Evolutionary conservation across 2,113 vertebrate species (phyloP), one percentile per base, ranked within the genome.

Genomic region (Copsychus sechellarum): DNA sequence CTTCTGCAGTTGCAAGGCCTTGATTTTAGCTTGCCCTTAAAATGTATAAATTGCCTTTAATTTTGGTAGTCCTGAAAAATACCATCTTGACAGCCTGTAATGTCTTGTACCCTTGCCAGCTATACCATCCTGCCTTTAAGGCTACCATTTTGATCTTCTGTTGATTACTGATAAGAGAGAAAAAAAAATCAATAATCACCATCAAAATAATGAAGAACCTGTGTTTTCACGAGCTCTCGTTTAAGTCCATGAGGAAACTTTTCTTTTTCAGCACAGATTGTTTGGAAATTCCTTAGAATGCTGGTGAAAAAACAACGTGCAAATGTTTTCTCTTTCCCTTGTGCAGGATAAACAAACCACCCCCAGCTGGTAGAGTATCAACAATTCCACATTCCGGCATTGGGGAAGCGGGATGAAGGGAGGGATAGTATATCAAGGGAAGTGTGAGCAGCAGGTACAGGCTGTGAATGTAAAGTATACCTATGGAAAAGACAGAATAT

Each of bases 1-100:
- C 72, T 86, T 86, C 79, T 81, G 56, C 54, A 92, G 56, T 93
- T 86, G 47, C 40, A 86, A 96, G 79, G 82, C 31, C 94, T 84
- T 88, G 34, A 77, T 90, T 96, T 90, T 71, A 88, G 56, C 22
- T 64, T 93, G 71, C 21, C 48, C 53, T 88, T 81, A 70, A 25
- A 71, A 33, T 17, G n/a, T 38, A 78, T 71, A 90, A 90, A 82
- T 48, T 83, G 43, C 31, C 86, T 90, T 90, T 94, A 67, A 86
- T 97, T 85, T 73, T 93, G 76, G 73, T 67, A 90, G 76, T 66
- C 54, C 43, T 66, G 76, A 91, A 94, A 47, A 82, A 86, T 77
- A 83, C 66, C 60, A 74, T 71, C n/a, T 67, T 67, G 34, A 83
- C 64, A 90, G 76, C 31, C 43, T 61, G 16, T 36, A 83, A 62